A percentile compares a stretch with the other conserved stretches of the same genome.
Conservation (phyloP, 2,797 vertebrate genomes). For the Miichthys miiuy region DNA sequence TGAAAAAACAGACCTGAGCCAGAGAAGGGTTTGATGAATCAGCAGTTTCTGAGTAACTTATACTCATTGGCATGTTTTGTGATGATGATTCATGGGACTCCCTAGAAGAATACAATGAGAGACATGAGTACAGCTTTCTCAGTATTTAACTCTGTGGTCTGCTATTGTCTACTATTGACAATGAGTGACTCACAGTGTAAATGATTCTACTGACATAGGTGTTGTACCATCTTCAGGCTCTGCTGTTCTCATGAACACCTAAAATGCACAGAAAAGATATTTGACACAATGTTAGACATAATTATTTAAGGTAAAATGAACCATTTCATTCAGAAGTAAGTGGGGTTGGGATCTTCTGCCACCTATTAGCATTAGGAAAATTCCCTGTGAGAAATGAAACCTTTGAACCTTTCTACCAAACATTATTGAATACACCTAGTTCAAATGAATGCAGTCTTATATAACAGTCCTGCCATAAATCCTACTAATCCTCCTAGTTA, state of each 20-base stretch:
- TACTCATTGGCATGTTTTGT: not conserved
- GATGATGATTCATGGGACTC: not conserved
- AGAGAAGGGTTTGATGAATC: conserved; percentile 8
- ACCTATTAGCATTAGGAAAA: not conserved
- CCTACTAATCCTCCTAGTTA: too few species aligned
- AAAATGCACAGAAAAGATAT: not conserved
- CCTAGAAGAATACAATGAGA: conserved; percentile 23
- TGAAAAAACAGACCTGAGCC: conserved; percentile 35
- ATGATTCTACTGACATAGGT: not conserved
- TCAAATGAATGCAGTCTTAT: too few species aligned
- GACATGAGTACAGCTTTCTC: not conserved
- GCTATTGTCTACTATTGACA: not conserved
- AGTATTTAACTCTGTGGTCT: not conserved
- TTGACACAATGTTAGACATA: not conserved
- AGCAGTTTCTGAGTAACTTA: conserved; percentile 7
- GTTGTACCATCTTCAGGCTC: not conserved
- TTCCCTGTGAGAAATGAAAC: too few species aligned
- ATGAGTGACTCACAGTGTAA: not conserved
- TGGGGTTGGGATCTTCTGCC: not conserved
- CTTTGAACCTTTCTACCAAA: too few species aligned
- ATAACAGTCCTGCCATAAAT: too few species aligned
- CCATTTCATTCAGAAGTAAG: not conserved
- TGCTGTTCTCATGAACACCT: conserved; percentile 9
- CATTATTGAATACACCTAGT: too few species aligned
- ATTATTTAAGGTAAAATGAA: not conserved